Evolutionary conservation across 1,140 invertebrate genomes (phyloP), one percentile per base, ranked within the genome.

Genomic region (Vollenhovia emeryi): DNA sequence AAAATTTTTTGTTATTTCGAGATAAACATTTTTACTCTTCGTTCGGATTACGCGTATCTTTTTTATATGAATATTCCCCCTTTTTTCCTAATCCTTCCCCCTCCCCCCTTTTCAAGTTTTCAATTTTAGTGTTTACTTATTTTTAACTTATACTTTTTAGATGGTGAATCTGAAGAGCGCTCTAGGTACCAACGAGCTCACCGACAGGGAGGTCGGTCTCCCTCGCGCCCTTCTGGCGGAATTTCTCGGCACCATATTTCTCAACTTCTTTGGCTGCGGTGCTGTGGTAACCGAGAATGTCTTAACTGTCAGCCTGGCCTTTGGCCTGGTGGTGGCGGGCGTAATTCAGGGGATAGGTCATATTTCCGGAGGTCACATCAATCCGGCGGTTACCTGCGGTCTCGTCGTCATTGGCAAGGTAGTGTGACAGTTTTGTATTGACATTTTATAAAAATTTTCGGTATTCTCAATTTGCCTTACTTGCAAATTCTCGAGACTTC

Each of bases 351-450:
- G 96, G 27, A 96, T 99, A 78, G 98, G 97, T 4, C 98, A 99
- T 93, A 96, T 99, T 36, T 98, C 97, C 71, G 98, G 98, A 0
- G 98, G 97, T 33, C 98, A 99, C 93, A 96, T 99, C 60, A 99
- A 99, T 95, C 98, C 98, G 0, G 98, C 98, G 0, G 98, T 99
- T 15, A 98, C 98, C 0, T 94, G 96, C 4, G 98, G 97, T 2
- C 96, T 99, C 92, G 93, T 98, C 40, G 96, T 97, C 8, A 97
- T 97, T 24, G 97, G 98, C 21, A 97, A 97, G 91, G 97, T 98
- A 68, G 96, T 59, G 96, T 59, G 21, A 3, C 3, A 21, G 4
- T 27, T 48, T 27, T 13, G 1, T 21, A 43, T 18, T 40, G 1
- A 64, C 43, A 33, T 33, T n/a, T 7, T 9, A 62, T 33, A 33